A percentile compares a stretch with the other conserved stretches of the same genome.
Evolutionary conservation across 2,113 vertebrate species (phyloP).

Genomic region (Corydoras maculifer): DNA sequence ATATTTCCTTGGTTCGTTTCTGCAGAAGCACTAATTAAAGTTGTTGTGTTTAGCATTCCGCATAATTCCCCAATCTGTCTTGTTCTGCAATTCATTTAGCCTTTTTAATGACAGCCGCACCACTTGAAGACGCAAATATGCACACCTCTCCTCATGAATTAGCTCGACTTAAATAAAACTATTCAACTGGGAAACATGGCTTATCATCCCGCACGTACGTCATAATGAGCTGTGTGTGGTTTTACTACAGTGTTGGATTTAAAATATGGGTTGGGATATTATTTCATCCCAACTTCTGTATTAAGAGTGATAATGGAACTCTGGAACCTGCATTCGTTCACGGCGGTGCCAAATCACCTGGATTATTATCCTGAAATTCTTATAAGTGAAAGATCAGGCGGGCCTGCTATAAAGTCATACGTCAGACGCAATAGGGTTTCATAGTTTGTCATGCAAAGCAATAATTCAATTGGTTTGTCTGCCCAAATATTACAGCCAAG

Average conservation of each 20-base stretch:
- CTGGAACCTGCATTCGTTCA: too few relatives aligned
- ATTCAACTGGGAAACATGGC: not conserved
- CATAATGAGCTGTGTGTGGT: not conserved
- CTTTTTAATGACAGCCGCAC: constrained; percentile 35
- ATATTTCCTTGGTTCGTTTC: constrained; percentile 1
- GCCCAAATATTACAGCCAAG: constrained; percentile 37
- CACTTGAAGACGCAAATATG: constrained; percentile 25
- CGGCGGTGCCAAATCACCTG: too few relatives aligned
- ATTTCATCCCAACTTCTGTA: too few relatives aligned
- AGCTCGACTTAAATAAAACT: not conserved
- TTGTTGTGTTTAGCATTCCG: constrained; percentile 32
- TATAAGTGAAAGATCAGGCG: constrained; percentile 7
- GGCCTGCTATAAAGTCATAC: constrained; percentile 6
- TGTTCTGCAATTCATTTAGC: constrained; percentile 37
- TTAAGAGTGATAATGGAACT: too few relatives aligned
- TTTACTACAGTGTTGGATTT: too few relatives aligned
- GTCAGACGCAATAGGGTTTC: constrained; percentile 13
- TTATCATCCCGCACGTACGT: not conserved
- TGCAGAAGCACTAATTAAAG: constrained; percentile 24
- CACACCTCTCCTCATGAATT: not conserved
- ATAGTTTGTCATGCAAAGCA: constrained; percentile 28
- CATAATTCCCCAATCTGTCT: constrained; percentile 30
- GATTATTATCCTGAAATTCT: not conserved
- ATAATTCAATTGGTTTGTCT: constrained; percentile 35
- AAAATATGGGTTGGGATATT: too few relatives aligned